These are phyloP conservation scores for Xylota segnis DNA, from an alignment of 2,888 invertebrate genomes.

Conservation along the genomic window DNA sequence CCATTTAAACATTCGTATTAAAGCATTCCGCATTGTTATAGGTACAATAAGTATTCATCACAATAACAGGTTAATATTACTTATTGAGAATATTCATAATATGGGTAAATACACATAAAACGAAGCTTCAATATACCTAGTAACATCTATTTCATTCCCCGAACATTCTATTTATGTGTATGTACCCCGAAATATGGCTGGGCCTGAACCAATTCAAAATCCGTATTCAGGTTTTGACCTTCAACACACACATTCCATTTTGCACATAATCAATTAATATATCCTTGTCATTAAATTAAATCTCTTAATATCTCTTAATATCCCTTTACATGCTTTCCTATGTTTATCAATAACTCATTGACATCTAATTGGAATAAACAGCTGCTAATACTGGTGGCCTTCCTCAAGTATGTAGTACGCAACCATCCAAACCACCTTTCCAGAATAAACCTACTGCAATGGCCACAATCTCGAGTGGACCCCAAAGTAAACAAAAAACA, in stretches of 20 bases:
- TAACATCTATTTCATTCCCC: too few species aligned
- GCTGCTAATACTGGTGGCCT: slow-evolving; percentile 65
- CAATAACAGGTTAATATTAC: too few species aligned
- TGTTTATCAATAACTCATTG: background rate
- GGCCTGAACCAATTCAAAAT: too few species aligned
- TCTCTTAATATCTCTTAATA: background rate
- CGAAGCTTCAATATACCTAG: too few species aligned
- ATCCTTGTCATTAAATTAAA: background rate
- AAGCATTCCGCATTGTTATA: too few species aligned
- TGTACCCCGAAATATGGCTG: too few species aligned
- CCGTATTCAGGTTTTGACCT: too few species aligned
- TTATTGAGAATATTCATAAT: too few species aligned
- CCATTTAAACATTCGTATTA: too few species aligned
- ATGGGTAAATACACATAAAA: too few species aligned
- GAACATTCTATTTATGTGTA: too few species aligned
- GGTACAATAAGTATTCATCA: too few species aligned
- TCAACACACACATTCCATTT: background rate
- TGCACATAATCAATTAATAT: background rate
- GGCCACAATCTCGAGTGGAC: slow-evolving; percentile 48
- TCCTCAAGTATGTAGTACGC: slow-evolving; percentile 80
- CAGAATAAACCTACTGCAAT: slow-evolving; percentile 80
- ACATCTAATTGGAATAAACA: slow-evolving; percentile 1
- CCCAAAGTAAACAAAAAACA: slow-evolving; percentile 63
- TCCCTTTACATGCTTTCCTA: slow-evolving; percentile 2
- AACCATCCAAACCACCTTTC: slow-evolving; percentile 78